Evolutionary conservation across 2,888 invertebrate genomes (phyloP).

Genomic region (Autographa pulchrina): DNA sequence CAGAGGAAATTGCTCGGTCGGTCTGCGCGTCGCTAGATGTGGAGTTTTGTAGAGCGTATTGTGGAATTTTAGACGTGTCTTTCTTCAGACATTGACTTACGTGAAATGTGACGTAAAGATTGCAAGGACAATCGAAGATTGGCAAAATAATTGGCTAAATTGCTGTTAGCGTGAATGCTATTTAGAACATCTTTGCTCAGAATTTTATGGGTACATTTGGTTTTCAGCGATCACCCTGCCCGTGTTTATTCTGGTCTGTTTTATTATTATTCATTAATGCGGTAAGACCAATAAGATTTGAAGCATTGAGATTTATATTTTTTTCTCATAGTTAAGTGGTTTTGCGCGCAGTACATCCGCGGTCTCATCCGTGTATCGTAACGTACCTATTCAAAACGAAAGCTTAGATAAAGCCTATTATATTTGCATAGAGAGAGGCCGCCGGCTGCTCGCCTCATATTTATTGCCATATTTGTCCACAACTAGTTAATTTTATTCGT

Average conservation of each 20-base stretch:
- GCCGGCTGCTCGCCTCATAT: conserved; percentile 69
- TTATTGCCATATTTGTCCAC: conserved; percentile 74
- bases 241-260: too few species aligned
- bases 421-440: conserved; percentile 83
- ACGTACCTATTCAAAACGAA: conserved; percentile 58
- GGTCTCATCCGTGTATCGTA: conserved; percentile 50
- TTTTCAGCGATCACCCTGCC: too few species aligned
- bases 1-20: conserved; percentile 52
- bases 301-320: neutral
- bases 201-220: too few species aligned
- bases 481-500: conserved; percentile 65
- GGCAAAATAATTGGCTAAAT: too few species aligned
- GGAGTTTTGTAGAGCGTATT: conserved; percentile 2
- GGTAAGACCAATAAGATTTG: neutral
- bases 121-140: too few species aligned
- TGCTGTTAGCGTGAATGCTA: too few species aligned
- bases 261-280: neutral
- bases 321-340: conserved; percentile 19
- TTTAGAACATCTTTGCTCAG: too few species aligned
- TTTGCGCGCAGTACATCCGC: conserved; percentile 59
- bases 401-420: conserved; percentile 79
- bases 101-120: too few species aligned
- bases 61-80: neutral
- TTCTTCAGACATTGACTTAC: too few species aligned
- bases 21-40: conserved; percentile 9